Conservation (phyloP, 2,113 vertebrate species). For the Natator depressus region DNA sequence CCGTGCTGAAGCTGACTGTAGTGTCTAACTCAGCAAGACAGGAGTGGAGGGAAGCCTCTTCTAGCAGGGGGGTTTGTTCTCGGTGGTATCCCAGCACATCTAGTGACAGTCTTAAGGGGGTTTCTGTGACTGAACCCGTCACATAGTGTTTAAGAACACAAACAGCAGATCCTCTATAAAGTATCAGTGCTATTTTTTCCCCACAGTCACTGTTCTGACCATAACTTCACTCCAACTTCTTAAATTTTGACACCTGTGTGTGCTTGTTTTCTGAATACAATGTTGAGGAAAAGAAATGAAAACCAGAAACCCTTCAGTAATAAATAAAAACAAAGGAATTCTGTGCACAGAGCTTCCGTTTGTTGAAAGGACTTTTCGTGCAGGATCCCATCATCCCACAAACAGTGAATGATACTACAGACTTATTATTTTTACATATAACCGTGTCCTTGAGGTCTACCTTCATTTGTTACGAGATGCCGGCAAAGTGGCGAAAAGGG, state of each 20-base stretch:
- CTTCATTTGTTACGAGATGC: not conserved
- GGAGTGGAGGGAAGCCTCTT: too few relatives aligned
- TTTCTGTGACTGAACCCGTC: too few relatives aligned
- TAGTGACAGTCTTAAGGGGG: too few relatives aligned
- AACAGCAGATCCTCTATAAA: not conserved
- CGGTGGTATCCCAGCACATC: too few relatives aligned
- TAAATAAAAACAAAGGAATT: not conserved
- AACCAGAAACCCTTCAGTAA: not conserved
- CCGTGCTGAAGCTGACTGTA: too few relatives aligned
- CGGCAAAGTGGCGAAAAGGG: not conserved
- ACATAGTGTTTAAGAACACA: not conserved
- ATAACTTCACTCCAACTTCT: not conserved
- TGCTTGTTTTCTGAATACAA: not conserved
- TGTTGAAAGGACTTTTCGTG: not conserved
- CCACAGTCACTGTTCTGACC: not conserved
- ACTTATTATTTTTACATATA: not conserved
- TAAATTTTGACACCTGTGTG: not conserved
- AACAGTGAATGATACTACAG: not conserved
- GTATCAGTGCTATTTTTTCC: not conserved
- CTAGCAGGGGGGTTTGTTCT: too few relatives aligned
- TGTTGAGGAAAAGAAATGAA: not conserved
- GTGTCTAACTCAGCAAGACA: too few relatives aligned
- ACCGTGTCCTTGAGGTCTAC: accelerated
- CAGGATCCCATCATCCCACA: not conserved
- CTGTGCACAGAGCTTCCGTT: not conserved